phyloP scores from a whole-genome alignment of 2,113 vertebrate genomes.

The Anas platyrhynchos region DNA sequence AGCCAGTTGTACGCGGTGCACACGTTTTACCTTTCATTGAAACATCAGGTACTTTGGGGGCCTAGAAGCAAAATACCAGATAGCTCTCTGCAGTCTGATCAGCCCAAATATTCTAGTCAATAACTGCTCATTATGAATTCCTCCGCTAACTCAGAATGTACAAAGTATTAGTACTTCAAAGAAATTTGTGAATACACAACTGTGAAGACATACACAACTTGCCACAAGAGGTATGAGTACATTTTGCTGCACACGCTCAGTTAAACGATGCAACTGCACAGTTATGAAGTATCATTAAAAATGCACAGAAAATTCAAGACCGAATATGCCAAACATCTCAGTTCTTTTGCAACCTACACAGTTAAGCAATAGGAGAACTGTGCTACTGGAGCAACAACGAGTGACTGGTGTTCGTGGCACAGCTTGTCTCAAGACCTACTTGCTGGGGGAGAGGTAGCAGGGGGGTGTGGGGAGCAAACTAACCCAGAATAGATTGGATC shows the following conservation, averaged over 20 bases:
- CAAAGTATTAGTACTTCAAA: not conserved
- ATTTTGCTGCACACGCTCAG: not conserved
- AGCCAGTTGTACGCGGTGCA: rapidly evolving
- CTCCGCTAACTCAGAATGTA: not conserved
- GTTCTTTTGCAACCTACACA: not conserved
- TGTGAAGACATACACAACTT: not conserved
- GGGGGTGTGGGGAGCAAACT: not conserved
- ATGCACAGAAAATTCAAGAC: not conserved
- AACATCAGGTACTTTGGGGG: not conserved
- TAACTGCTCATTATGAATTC: not conserved
- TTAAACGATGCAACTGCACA: not conserved
- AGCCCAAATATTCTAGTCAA: not conserved
- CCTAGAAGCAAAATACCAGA: not conserved
- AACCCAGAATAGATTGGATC: not conserved
- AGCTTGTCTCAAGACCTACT: not conserved
- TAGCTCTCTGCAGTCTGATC: not conserved
- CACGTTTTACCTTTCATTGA: not conserved
- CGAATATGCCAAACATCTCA: not conserved
- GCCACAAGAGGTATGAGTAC: too few relatives aligned
- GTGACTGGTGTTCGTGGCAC: not conserved
- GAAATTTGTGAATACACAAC: not conserved
- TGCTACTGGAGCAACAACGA: not conserved
- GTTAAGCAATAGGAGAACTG: not conserved
- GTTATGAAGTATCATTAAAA: not conserved
- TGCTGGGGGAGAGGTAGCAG: rapidly evolving